Conservation (phyloP, 2,113 vertebrate genomes). For the Eulemur rufifrons region DNA sequence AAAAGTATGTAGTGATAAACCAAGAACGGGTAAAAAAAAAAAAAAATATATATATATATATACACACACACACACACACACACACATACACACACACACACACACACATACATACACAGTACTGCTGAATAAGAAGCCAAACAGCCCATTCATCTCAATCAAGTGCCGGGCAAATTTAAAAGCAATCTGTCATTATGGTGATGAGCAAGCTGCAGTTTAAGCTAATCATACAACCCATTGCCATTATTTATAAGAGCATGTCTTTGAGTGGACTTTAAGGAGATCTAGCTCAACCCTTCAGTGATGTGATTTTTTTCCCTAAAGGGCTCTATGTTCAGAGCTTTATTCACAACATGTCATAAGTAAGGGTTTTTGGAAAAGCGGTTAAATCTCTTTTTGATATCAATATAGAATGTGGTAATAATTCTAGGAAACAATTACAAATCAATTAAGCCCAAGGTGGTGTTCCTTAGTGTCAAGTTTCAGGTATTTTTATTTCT, state of each 20-base stretch:
- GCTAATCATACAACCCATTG: slow-evolving; percentile 79
- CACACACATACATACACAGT: background rate
- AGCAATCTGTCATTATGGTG: slow-evolving; percentile 89
- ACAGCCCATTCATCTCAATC: slow-evolving; percentile 87
- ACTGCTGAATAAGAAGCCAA: slow-evolving; percentile 89
- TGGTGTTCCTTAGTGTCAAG: background rate
- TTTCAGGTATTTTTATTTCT: background rate
- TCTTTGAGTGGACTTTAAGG: slow-evolving; percentile 82
- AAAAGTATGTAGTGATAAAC: slow-evolving; percentile 86
- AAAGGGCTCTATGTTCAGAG: slow-evolving; percentile 75
- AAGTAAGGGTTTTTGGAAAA: slow-evolving; percentile 58
- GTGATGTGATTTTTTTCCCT: slow-evolving; percentile 55
- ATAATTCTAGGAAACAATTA: background rate
- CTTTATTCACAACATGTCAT: slow-evolving; percentile 72
- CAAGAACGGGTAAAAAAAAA: slow-evolving; percentile 53
- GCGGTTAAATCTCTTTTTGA: background rate
- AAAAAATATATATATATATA: background rate
- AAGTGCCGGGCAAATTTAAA: slow-evolving; percentile 84
- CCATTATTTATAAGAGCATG: slow-evolving; percentile 79
- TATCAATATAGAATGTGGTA: background rate
- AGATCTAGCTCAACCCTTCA: slow-evolving; percentile 63
- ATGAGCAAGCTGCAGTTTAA: slow-evolving; percentile 82
- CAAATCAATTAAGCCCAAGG: background rate
- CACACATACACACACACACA: too few species aligned
- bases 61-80: too few species aligned